Conservation (phyloP, 2,113 vertebrate species). For the Bos indicus region DNA sequence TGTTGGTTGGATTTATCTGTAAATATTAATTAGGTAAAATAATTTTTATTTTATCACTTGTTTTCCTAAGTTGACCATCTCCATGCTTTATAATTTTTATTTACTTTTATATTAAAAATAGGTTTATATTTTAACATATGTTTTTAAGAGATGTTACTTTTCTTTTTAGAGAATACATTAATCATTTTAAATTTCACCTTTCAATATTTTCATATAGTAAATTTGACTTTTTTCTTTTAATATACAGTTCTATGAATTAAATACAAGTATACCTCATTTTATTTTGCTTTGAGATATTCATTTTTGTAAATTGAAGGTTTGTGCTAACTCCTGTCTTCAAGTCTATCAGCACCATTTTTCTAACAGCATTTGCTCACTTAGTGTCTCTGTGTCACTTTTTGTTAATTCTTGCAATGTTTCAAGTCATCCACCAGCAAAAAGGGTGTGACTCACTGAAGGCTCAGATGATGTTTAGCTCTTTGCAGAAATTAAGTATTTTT, state of each 20-base stretch:
- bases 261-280: not conserved
- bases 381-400: not conserved
- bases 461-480: not conserved
- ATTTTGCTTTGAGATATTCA: not conserved
- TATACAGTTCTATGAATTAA: not conserved
- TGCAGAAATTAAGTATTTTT: not conserved
- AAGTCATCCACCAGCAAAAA: not conserved
- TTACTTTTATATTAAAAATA: not conserved
- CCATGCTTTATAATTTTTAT: not conserved
- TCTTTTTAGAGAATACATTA: not conserved
- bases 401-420: not conserved
- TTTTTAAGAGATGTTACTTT: not conserved
- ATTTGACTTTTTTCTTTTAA: not conserved
- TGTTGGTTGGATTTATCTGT: not conserved
- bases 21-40: not conserved
- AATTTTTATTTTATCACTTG: not conserved
- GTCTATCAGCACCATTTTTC: not conserved
- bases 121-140: not conserved
- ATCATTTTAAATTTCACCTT: not conserved
- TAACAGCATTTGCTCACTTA: not conserved
- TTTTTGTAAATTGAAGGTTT: not conserved
- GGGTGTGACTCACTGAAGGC: not conserved
- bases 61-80: not conserved
- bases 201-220: not conserved
- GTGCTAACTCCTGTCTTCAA: not conserved